Evolutionary conservation across 1,140 invertebrate genomes (phyloP).

Genomic region (Polypedilum vanderplanki): DNA sequence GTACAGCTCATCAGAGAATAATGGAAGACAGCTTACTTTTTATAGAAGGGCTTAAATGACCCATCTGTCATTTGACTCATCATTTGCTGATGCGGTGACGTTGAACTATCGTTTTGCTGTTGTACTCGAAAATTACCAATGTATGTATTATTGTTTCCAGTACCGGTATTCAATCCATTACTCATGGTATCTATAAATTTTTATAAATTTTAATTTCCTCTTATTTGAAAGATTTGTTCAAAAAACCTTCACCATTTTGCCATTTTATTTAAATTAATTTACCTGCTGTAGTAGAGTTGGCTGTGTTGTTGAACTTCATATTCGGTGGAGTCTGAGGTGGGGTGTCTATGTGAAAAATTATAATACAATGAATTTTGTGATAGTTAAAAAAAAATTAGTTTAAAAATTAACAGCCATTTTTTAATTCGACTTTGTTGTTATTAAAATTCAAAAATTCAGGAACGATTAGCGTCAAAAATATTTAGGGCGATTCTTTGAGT

Average conservation of each 20-base stretch:
- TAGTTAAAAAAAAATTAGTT: neutral
- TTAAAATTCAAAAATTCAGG: too few species aligned
- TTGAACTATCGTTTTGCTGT: slow-evolving; percentile 21
- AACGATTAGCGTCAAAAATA: too few species aligned
- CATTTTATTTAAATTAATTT: slow-evolving; percentile 43
- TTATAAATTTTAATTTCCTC: neutral
- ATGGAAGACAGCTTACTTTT: slow-evolving; percentile 56
- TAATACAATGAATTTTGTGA: neutral
- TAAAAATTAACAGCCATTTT: too few species aligned
- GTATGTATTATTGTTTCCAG: slow-evolving; percentile 33
- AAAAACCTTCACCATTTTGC: too few species aligned
- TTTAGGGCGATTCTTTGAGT: too few species aligned
- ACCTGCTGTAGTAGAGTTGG: slow-evolving; percentile 47
- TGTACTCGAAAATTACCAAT: slow-evolving; percentile 27
- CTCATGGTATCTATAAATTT: slow-evolving; percentile 37
- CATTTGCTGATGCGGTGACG: slow-evolving; percentile 18
- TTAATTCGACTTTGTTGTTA: too few species aligned
- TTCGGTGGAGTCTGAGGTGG: slow-evolving; percentile 87
- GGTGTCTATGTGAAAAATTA: slow-evolving; percentile 48
- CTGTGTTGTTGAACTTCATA: slow-evolving; percentile 57
- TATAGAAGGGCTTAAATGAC: slow-evolving; percentile 76
- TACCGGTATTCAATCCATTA: slow-evolving; percentile 33
- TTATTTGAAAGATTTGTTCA: neutral
- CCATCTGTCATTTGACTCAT: slow-evolving; percentile 46
- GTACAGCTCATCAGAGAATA: neutral